phyloP scores from a whole-genome alignment of 2,797 vertebrate species.

The Phaenicophaeus curvirostris region DNA sequence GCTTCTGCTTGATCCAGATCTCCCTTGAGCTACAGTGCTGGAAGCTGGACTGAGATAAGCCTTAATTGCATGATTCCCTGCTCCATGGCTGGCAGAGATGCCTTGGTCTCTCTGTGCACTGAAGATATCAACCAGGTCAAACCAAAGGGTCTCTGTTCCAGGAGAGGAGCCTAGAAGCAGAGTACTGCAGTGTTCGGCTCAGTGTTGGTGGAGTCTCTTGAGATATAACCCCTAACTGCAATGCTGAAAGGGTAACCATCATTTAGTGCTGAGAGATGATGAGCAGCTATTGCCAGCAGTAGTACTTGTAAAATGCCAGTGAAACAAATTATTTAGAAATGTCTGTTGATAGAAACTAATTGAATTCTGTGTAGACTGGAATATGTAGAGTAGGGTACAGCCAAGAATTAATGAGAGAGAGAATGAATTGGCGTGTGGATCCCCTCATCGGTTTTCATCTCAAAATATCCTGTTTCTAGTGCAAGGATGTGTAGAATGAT shows the following conservation, averaged over 20 bases:
- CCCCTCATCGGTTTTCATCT: slow-evolving; percentile 34
- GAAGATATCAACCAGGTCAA: neutral
- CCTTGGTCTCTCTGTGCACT: neutral
- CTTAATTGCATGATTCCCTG: neutral
- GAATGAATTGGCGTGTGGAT: slow-evolving; percentile 29
- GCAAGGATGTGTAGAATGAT: neutral
- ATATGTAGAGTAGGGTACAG: slow-evolving; percentile 5
- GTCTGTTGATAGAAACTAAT: slow-evolving; percentile 65
- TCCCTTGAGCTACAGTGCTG: neutral
- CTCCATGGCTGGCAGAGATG: neutral
- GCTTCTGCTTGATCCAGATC: neutral
- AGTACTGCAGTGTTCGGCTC: neutral
- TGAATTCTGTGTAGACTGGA: slow-evolving; percentile 44
- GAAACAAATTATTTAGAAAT: slow-evolving; percentile 59
- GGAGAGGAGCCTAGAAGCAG: neutral
- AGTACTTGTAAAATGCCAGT: slow-evolving; percentile 21
- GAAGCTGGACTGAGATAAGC: neutral
- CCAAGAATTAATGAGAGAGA: slow-evolving; percentile 50
- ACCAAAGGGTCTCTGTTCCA: fast-evolving
- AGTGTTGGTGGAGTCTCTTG: neutral
- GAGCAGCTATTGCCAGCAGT: neutral
- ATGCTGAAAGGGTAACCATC: neutral
- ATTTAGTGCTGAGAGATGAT: neutral
- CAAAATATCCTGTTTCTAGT: slow-evolving; percentile 20
- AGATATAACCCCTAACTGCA: neutral